Conservation (phyloP, 1,140 invertebrate species). For the Nebria ingens region DNA sequence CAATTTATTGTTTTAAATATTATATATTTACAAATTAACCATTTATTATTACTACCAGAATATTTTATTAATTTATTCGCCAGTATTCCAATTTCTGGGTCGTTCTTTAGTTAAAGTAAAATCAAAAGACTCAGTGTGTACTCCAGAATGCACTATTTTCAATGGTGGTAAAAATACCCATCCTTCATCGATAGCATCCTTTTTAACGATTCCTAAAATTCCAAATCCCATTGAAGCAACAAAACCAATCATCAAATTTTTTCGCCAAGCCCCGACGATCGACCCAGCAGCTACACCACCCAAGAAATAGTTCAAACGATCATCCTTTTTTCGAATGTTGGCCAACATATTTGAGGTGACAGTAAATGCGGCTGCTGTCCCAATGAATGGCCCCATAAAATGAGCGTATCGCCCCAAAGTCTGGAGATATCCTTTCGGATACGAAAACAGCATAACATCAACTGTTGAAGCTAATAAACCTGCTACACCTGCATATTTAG, state of each 20-base stretch:
- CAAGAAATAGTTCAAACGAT: constrained; percentile 46
- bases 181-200: constrained; percentile 40
- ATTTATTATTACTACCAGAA: background rate
- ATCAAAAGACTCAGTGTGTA: constrained; percentile 28
- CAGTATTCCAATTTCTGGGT: constrained; percentile 25
- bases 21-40: too few species aligned
- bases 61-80: constrained; percentile 13
- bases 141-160: constrained; percentile 16
- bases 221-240: constrained; percentile 23
- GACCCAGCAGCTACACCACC: constrained; percentile 46
- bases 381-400: constrained; percentile 46
- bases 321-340: constrained; percentile 53
- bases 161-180: constrained; percentile 40
- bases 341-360: constrained; percentile 44
- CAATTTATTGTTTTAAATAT: background rate
- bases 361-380: constrained; percentile 52
- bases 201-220: constrained; percentile 41
- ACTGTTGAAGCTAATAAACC: constrained; percentile 39
- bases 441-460: constrained; percentile 47
- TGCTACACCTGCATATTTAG: constrained; percentile 41
- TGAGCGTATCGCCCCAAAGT: constrained; percentile 41
- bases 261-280: constrained; percentile 44
- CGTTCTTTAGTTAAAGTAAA: constrained; percentile 31
- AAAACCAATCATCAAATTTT: constrained; percentile 28
- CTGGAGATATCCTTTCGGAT: constrained; percentile 41